Conservation (phyloP, 2,888 invertebrate genomes). For the Mellilla xanthometata region DNA sequence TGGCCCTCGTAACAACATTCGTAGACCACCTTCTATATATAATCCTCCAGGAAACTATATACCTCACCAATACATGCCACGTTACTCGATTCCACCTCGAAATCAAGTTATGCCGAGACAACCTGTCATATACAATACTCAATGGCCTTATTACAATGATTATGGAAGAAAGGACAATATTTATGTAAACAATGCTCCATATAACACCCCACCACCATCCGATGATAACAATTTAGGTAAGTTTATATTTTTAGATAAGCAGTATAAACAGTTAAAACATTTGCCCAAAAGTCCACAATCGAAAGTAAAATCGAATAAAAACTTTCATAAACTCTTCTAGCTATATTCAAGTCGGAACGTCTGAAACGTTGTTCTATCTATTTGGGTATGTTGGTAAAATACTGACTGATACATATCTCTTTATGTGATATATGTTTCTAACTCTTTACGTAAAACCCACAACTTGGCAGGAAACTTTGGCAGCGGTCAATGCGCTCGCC, state of each 20-base stretch:
- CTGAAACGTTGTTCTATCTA: too few relatives aligned
- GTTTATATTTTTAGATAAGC: constrained; percentile 1
- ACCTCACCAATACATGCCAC: not conserved
- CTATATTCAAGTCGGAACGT: too few relatives aligned
- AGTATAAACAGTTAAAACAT: not conserved
- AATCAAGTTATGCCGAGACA: not conserved
- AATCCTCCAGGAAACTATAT: not conserved
- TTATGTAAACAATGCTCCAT: not conserved
- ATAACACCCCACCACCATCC: constrained; percentile 2
- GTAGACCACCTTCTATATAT: not conserved
- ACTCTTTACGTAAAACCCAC: too few relatives aligned
- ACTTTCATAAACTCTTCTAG: too few relatives aligned
- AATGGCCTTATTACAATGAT: not conserved
- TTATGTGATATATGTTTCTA: too few relatives aligned
- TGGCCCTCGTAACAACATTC: not conserved
- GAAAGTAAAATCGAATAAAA: too few relatives aligned
- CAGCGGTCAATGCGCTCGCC: constrained; percentile 44
- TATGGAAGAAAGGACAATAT: constrained; percentile 1
- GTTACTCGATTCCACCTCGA: not conserved
- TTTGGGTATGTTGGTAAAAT: too few relatives aligned
- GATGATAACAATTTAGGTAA: constrained; percentile 13
- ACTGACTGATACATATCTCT: too few relatives aligned
- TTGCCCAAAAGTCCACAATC: constrained; percentile 3
- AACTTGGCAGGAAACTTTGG: constrained; percentile 24
- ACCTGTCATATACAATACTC: not conserved